Conservation (phyloP, 2,113 vertebrate species). For the Nothocercus nigrocapillus region DNA sequence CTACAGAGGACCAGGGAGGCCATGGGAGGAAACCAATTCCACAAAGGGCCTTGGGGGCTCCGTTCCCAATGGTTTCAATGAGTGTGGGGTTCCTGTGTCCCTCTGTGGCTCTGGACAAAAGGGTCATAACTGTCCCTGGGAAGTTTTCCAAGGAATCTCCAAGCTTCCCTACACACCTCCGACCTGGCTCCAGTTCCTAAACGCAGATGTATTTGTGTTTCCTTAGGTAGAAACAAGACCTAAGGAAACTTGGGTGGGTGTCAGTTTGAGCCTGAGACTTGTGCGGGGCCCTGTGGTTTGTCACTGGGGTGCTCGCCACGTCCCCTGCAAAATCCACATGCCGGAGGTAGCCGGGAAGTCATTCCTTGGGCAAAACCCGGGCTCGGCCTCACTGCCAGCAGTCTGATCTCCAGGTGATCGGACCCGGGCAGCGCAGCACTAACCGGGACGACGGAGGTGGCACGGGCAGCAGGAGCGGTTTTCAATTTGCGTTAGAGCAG, state of each 20-base stretch:
- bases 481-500: not conserved
- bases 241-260: not conserved
- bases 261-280: not conserved
- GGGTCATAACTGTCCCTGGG: not conserved
- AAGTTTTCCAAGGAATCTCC: not conserved
- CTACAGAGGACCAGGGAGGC: not conserved
- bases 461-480: not conserved
- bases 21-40: not conserved
- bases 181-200: not conserved
- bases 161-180: not conserved
- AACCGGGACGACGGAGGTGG: not conserved
- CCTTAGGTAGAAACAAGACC: not conserved
- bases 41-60: accelerated
- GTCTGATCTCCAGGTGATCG: not conserved
- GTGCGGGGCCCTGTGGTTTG: not conserved
- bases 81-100: not conserved
- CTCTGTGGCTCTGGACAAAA: not conserved
- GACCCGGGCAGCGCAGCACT: not conserved
- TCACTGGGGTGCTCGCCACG: accelerated
- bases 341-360: accelerated
- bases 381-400: accelerated
- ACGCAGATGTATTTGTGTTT: not conserved
- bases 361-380: accelerated
- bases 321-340: accelerated
- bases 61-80: accelerated